Conservation (phyloP, 2,797 vertebrate genomes). For the Crocidura indochinensis region DNA sequence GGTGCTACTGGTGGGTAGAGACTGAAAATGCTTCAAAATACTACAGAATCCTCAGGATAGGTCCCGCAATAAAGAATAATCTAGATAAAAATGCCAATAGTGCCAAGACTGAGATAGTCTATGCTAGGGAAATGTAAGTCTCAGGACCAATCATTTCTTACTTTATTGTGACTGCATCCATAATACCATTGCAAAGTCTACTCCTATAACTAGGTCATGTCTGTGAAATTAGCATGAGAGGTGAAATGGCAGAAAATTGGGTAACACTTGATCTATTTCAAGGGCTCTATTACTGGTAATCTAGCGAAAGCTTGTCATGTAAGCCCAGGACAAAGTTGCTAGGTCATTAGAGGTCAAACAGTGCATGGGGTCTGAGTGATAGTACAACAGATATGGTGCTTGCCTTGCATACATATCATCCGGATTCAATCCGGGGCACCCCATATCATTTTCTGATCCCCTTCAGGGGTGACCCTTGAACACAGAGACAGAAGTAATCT, state of each 20-base stretch:
- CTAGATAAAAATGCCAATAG: not conserved
- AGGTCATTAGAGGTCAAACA: not conserved
- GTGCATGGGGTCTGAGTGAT: not conserved
- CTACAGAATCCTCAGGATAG: fast-evolving
- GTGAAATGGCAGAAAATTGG: fast-evolving
- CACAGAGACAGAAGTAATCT: no score
- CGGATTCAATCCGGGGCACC: no score
- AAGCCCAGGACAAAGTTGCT: not conserved
- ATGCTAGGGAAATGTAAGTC: not conserved
- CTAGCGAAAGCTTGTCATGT: not conserved
- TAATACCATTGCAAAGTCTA: not conserved
- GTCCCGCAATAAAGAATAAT: not conserved
- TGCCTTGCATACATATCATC: no score
- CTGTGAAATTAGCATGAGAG: fast-evolving
- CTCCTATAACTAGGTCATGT: not conserved
- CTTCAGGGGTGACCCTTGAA: no score
- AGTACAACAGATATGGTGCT: no score
- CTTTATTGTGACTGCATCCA: not conserved
- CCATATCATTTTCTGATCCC: no score
- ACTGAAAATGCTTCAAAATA: not conserved
- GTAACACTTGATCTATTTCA: not conserved
- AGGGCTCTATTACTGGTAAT: not conserved
- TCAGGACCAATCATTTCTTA: not conserved
- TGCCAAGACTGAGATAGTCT: not conserved
- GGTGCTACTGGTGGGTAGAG: not conserved